Conservation (phyloP, 2,113 vertebrate species). For the Tapirus terrestris region DNA sequence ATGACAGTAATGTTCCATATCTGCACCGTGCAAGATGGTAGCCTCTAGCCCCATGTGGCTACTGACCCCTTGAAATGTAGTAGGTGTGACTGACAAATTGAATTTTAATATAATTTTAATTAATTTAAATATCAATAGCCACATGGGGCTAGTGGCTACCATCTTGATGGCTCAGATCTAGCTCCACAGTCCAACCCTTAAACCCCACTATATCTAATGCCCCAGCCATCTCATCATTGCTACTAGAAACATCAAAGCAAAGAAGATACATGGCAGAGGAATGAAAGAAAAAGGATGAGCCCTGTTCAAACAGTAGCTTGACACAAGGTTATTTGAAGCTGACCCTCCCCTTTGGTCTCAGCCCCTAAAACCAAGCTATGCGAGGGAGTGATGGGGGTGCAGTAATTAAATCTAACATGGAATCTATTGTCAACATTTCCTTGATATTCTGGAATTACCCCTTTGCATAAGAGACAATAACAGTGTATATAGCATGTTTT, state of each 20-base stretch:
- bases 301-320: neutral
- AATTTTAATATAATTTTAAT: neutral
- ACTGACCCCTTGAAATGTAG: neutral
- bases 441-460: constrained; percentile 45
- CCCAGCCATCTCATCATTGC: neutral
- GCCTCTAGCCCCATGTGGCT: neutral
- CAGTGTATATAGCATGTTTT: constrained; percentile 68
- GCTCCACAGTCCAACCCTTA: neutral
- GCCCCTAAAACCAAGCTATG: neutral
- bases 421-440: constrained; percentile 41
- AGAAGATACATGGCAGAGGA: neutral
- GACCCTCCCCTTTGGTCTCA: constrained; percentile 35
- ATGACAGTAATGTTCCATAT: neutral
- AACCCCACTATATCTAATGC: neutral
- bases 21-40: neutral
- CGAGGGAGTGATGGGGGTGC: too few relatives aligned
- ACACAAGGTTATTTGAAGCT: neutral
- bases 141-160: neutral
- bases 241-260: neutral
- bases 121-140: neutral
- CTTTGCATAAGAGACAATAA: constrained; percentile 68
- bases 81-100: neutral
- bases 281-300: neutral
- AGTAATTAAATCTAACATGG: neutral
- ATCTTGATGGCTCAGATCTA: neutral